phyloP scores from a whole-genome alignment of 2,113 vertebrate genomes.

The Channa maculata region DNA sequence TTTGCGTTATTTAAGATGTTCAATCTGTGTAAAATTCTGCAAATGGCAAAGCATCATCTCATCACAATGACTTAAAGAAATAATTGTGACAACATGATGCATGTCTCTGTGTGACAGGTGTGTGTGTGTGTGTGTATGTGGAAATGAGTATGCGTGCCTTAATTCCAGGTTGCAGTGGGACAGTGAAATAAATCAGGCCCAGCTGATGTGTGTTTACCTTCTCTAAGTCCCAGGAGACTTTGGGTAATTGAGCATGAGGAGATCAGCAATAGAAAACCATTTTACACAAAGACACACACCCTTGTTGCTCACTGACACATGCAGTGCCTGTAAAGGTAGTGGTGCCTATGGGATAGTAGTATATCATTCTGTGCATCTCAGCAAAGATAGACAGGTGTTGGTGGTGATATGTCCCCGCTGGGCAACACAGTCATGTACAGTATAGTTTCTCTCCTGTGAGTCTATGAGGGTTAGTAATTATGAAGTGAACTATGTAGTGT shows the following conservation, averaged over 20 bases:
- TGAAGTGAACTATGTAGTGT: too few species aligned
- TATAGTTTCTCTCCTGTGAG: slow-evolving; percentile 1
- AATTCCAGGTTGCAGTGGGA: slow-evolving; percentile 81
- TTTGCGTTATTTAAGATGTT: slow-evolving; percentile 15
- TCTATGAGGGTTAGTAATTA: neutral
- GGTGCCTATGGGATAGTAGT: slow-evolving; percentile 3
- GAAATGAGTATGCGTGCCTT: slow-evolving; percentile 48
- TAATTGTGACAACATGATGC: slow-evolving; percentile 1
- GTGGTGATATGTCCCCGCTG: neutral
- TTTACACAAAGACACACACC: slow-evolving; percentile 51
- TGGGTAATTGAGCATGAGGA: slow-evolving; percentile 86
- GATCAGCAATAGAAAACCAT: slow-evolving; percentile 79
- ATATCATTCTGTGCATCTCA: neutral
- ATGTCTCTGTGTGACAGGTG: neutral
- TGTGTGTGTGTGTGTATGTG: slow-evolving; percentile 11
- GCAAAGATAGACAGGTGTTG: neutral
- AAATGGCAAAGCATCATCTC: slow-evolving; percentile 22
- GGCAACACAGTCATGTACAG: neutral
- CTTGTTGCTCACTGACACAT: slow-evolving; percentile 40
- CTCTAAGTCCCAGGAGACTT: slow-evolving; percentile 73
- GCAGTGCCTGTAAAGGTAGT: slow-evolving; percentile 10
- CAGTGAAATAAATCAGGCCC: slow-evolving; percentile 82
- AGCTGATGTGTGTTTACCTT: slow-evolving; percentile 85
- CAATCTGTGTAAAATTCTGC: slow-evolving; percentile 10
- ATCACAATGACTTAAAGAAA: slow-evolving; percentile 14